Percentiles rank a stretch among this genome's conserved stretches.
Evolutionary conservation across 2,797 vertebrate genomes (phyloP).

Genomic region (Tragelaphus oryx): DNA sequence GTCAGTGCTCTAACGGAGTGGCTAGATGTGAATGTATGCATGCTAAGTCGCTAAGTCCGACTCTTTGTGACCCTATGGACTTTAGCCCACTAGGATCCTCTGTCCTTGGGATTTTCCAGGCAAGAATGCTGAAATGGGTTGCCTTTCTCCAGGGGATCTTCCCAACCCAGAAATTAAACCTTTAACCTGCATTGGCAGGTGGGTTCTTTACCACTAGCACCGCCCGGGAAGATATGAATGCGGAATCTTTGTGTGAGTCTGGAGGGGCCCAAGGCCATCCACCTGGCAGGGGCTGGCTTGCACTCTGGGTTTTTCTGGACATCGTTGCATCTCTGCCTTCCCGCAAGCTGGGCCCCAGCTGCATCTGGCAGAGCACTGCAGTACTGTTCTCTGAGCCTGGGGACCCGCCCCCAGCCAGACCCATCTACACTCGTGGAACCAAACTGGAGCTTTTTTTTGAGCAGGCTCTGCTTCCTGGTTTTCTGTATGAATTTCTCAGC

Average conservation of each 20-base stretch:
- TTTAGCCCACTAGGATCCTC: neutral
- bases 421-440: accelerated
- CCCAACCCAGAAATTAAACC: neutral
- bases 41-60: neutral
- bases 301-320: neutral
- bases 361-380: neutral
- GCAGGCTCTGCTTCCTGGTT: neutral
- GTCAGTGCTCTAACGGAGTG: neutral
- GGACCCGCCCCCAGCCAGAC: accelerated
- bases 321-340: neutral
- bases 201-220: neutral
- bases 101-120: neutral
- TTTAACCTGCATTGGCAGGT: neutral
- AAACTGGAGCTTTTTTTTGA: neutral
- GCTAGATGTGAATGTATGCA: neutral
- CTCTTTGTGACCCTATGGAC: neutral
- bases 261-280: too few relatives aligned
- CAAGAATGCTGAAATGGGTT: neutral
- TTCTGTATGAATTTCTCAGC: neutral
- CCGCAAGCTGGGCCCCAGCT: neutral
- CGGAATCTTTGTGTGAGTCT: neutral
- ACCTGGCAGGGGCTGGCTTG: neutral
- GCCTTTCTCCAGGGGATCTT: neutral
- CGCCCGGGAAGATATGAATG: neutral
- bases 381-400: neutral